A percentile compares a stretch with the other conserved stretches of the same genome.
These are phyloP conservation scores for Zaprionus africanus DNA, from an alignment of 1,140 invertebrate species.

Conservation along the genomic window DNA sequence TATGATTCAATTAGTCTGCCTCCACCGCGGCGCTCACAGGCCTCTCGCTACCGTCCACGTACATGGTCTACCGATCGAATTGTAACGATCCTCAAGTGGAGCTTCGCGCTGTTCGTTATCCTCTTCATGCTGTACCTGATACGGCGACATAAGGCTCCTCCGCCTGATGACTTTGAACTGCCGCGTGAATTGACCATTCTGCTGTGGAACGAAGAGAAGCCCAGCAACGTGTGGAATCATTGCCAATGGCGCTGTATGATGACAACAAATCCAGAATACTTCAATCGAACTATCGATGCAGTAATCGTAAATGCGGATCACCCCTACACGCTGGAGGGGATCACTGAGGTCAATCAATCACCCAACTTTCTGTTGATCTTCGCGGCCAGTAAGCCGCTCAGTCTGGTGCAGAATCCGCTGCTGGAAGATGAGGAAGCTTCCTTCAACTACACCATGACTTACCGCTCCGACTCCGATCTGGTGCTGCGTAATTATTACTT, in stretches of 20 bases:
- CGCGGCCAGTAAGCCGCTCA: conserved; percentile 32
- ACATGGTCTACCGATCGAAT: background rate
- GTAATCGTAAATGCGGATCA: conserved; percentile 59
- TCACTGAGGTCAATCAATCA: conserved; percentile 12
- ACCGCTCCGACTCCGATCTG: conserved; percentile 61
- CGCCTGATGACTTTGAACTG: too few species aligned
- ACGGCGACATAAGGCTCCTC: background rate
- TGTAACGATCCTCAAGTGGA: conserved; percentile 14
- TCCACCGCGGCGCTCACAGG: conserved; percentile 33
- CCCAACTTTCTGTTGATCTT: conserved; percentile 42
- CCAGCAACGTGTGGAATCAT: too few species aligned
- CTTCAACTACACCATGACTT: conserved; percentile 67
- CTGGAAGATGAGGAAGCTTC: background rate
- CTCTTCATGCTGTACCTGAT: conserved; percentile 5
- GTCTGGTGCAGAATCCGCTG: background rate
- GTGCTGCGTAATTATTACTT: conserved; percentile 57
- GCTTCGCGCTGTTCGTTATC: background rate
- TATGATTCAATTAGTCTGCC: conserved; percentile 29
- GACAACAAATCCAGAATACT: conserved; percentile 18
- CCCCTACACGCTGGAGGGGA: conserved; percentile 28
- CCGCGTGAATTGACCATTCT: background rate
- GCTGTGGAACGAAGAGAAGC: conserved; percentile 20
- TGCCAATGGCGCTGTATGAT: conserved; percentile 29
- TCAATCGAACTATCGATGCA: conserved; percentile 40
- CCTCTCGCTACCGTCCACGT: conserved; percentile 22